Evolutionary conservation across 1,140 invertebrate genomes (phyloP).

Genomic region (Ridgeia piscesae): DNA sequence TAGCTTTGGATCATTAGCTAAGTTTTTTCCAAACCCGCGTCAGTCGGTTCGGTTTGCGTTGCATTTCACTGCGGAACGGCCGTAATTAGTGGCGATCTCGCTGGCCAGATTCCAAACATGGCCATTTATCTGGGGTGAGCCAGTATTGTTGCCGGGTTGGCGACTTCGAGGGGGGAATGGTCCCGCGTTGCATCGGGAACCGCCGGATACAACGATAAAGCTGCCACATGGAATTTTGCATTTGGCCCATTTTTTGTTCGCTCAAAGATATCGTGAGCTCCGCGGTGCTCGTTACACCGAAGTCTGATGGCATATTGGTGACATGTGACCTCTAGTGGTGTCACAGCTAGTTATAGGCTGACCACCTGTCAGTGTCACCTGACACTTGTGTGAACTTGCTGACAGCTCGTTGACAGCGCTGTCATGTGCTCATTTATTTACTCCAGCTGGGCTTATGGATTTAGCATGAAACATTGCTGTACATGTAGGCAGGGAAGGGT

Average conservation of each 20-base stretch:
- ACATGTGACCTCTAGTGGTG: background rate
- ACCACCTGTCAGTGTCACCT: background rate
- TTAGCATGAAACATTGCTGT: background rate
- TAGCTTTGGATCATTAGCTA: background rate
- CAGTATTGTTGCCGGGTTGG: background rate
- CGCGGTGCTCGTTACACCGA: background rate
- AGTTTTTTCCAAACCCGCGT: background rate
- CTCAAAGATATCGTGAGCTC: background rate
- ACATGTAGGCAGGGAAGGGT: too few species aligned
- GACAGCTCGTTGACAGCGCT: background rate
- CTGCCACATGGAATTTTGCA: slow-evolving; percentile 4
- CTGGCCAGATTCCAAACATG: background rate
- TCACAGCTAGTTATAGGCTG: background rate
- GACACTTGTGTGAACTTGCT: background rate
- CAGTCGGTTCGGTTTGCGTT: background rate
- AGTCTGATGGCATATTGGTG: background rate
- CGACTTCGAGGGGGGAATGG: background rate
- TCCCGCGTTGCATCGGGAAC: background rate
- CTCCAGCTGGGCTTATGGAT: background rate
- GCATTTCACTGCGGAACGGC: background rate
- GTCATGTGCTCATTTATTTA: background rate
- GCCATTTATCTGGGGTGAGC: slow-evolving; percentile 3
- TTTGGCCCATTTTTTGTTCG: background rate
- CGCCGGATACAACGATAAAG: background rate
- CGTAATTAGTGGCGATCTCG: background rate